Evolutionary conservation across 2,113 vertebrate genomes (phyloP), one percentile per base, ranked within the genome.

Genomic region (Neodontobutis hainanensis): DNA sequence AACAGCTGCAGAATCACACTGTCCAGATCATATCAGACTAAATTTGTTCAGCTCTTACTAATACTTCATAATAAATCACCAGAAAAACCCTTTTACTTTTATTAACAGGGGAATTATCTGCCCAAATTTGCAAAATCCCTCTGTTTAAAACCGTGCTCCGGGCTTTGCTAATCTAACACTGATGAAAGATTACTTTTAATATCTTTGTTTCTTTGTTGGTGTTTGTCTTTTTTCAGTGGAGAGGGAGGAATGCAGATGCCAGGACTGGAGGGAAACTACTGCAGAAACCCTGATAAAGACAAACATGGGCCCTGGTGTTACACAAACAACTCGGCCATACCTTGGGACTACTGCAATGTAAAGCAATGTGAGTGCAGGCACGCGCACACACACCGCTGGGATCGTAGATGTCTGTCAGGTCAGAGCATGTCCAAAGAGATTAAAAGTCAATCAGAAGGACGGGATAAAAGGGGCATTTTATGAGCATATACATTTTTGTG

Each of bases 281-380:
- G 97, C 83, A 94, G 97, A 76, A 99, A 98, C 87, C 97, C 97
- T 36, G 97, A 99, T 67, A 94, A 95, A 56, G 97, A 99, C 91
- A 95, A 95, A 72, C 96, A 99, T 3, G 97, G 97, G n/a, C 97
- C 95, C 46, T 99, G 97, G 97, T 99, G 97, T 87, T 95, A 96
- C 83, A 97, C 96, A 16, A 95, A 94, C 80, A 94, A 94, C 85
- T 94, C 95, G 66, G 91, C 93, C 0, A 68, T 97, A 82, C 94
- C 93, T 50, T 99, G 97, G 97, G 97, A 99, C 90, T 99, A 99
- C 84, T 99, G 97, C 69, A 88, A 88, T 60, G 90, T 97, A 77
- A 95, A 95, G 68, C 93, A 92, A 84, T 99, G 97, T 99, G 89
- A 96, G 97, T 95, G 43, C 38, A 4, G 14, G 42, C 10, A 8